Conservation (phyloP, 1,140 invertebrate species). For the Helicoverpa armigera region DNA sequence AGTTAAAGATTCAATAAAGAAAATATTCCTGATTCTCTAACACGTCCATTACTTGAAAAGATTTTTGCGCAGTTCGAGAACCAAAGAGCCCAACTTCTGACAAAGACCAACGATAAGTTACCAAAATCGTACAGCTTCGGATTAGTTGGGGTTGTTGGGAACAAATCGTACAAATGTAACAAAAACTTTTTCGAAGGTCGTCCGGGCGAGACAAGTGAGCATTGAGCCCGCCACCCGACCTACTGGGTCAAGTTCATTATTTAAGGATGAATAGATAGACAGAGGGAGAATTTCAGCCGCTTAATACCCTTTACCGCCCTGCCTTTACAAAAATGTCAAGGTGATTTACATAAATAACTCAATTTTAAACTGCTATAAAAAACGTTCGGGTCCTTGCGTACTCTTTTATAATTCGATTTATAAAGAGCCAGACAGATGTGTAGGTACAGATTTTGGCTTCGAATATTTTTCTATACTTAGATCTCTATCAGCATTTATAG, state of each 20-base stretch:
- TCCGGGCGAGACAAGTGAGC: slow-evolving; percentile 55
- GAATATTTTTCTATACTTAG: no score
- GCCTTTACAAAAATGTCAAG: slow-evolving; percentile 36
- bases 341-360: slow-evolving; percentile 39
- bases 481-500: no score
- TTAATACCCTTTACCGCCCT: slow-evolving; percentile 23
- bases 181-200: slow-evolving; percentile 65
- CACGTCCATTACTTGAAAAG: no score
- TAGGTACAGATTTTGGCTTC: no score
- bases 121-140: slow-evolving; percentile 8
- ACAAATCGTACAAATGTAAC: slow-evolving; percentile 43
- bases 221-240: slow-evolving; percentile 54
- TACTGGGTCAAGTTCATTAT: slow-evolving; percentile 74
- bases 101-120: not conserved
- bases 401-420: not conserved
- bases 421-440: not conserved
- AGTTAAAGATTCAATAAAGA: no score
- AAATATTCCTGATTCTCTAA: no score
- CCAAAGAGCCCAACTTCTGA: no score
- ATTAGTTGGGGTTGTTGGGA: not conserved
- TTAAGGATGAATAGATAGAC: slow-evolving; percentile 51
- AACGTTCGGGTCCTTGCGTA: not conserved
- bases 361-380: not conserved
- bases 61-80: no score
- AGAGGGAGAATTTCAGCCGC: slow-evolving; percentile 39